A percentile compares a stretch with the other conserved stretches of the same genome.
These are phyloP conservation scores for Indri indri DNA, from an alignment of 2,113 vertebrate genomes.

Conservation along the genomic window DNA sequence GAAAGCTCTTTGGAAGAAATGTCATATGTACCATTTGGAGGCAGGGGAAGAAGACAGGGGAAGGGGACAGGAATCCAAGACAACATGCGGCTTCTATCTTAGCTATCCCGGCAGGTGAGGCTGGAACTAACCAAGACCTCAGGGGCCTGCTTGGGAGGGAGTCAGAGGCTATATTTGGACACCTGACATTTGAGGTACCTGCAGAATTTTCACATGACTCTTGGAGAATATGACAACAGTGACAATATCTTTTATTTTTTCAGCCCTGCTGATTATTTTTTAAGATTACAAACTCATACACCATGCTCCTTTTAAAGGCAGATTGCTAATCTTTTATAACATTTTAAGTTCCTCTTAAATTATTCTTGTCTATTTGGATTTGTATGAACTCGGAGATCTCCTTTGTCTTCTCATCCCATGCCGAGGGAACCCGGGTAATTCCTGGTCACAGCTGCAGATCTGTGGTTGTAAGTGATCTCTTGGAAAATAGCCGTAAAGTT, in stretches of 20 bases:
- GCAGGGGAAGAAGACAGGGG: not conserved
- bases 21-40: not conserved
- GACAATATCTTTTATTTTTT: not conserved
- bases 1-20: not conserved
- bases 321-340: not conserved
- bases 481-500: constrained; percentile 53
- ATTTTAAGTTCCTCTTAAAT: not conserved
- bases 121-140: not conserved
- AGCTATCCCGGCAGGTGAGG: not conserved
- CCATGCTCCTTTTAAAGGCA: not conserved
- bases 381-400: not conserved
- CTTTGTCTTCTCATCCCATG: not conserved
- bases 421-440: not conserved
- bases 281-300: not conserved
- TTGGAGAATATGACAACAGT: not conserved
- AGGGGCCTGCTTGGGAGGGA: not conserved
- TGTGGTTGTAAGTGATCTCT: constrained; percentile 54
- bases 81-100: not conserved
- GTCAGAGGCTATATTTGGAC: not conserved
- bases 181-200: not conserved
- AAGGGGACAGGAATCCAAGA: not conserved
- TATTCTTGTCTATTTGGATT: constrained; percentile 37
- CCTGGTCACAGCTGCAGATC: constrained; percentile 53
- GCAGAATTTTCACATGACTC: not conserved
- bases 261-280: not conserved